Conservation (phyloP, 2,113 vertebrate genomes). For the Malurus elegans region DNA sequence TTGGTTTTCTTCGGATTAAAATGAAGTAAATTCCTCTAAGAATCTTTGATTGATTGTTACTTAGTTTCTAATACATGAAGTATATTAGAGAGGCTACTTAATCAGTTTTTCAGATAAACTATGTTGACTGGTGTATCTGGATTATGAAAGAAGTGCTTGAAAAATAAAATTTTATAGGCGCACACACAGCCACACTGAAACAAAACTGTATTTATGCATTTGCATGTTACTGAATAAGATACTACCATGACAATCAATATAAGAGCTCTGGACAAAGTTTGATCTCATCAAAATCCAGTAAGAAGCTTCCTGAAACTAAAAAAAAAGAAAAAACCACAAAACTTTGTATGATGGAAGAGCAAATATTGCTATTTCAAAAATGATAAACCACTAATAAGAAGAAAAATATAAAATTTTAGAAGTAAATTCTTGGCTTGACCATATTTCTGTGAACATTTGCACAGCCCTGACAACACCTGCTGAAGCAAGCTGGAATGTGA, state of each 20-base stretch:
- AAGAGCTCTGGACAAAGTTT: not conserved
- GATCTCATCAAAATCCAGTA: not conserved
- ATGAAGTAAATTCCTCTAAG: not conserved
- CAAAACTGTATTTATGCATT: not conserved
- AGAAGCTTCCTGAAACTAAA: not conserved
- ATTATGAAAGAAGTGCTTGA: not conserved
- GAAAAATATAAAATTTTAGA: not conserved
- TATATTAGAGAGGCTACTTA: not conserved
- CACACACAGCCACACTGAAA: not conserved
- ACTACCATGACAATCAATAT: not conserved
- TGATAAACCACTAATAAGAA: not conserved
- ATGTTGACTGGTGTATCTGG: not conserved
- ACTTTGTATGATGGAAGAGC: not conserved
- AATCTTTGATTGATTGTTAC: not conserved
- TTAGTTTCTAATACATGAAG: not conserved
- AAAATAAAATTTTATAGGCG: not conserved
- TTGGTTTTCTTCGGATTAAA: not conserved
- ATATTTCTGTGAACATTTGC: not conserved
- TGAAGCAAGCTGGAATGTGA: not conserved
- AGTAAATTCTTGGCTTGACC: not conserved
- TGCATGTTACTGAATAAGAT: not conserved
- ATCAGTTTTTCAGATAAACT: not conserved
- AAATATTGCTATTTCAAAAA: slow-evolving; percentile 1
- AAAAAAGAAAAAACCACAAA: not conserved
- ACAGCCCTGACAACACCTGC: not conserved